Base-by-base conservation (phyloP, 2,888 invertebrate species). In the Malthinus flaveolus region DNA sequence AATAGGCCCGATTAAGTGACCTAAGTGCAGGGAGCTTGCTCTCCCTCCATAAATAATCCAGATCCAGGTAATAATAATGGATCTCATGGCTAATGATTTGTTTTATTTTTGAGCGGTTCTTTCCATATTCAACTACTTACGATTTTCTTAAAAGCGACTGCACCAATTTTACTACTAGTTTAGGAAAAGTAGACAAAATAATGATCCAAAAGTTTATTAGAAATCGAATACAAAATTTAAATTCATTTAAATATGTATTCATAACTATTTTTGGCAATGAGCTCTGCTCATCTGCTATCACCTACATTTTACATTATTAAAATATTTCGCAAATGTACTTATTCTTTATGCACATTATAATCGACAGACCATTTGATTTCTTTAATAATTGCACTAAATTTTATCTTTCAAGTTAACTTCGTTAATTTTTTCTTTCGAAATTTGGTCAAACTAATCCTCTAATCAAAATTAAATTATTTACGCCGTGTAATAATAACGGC, bases 371-470 rank as follows among this genome's bases (percentile, higher is more conserved):
- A 47, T 57, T 46, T 36, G 44, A 32, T 57, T 47, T 57, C 46
- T 47, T 23, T 51, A 47, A 45, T 57, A 57, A 57, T 57, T 57
- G 57, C 57, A 56, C 56, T 56, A 56, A 56, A 46, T 47, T 46
- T 32, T n/a, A n/a, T 44, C 12, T 15, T 44, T 49, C 48, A 32
- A 35, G 45, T 45, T 37, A 47, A 15, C 47, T 12, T 36, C 15
- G 36, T 48, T 37, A 54, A 36, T 54, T 54, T 37, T 46, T 39
- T 37, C 47, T 52, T 42, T 23, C 2, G 23, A 23, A 42, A 42
- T 32, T 52, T 54, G 23, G 48, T 54, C 54, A 54, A 54, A 54
- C 54, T 42, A 54, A 37, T 48, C 42, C 36, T 45, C 31, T 46
- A 36, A 23, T 46, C 15, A 49, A 36, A 36, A 49, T 37, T 39